Evolutionary conservation across 1,140 invertebrate genomes (phyloP), one percentile per base, ranked within the genome.

Genomic region (Eulimnadia texana): DNA sequence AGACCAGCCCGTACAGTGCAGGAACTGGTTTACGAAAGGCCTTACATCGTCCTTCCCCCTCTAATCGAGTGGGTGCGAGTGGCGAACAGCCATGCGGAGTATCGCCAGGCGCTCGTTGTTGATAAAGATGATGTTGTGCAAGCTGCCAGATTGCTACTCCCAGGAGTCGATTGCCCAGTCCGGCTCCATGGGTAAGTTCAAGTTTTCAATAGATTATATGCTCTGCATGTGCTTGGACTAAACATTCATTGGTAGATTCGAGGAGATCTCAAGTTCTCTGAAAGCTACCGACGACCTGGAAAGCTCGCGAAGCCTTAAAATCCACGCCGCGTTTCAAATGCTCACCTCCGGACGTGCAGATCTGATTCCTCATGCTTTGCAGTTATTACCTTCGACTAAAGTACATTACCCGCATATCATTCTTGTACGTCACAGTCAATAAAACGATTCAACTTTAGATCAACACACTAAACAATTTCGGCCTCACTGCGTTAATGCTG

Each of bases 111-210:
- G 0, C 74, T 80, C 6, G 77, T 85, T 47, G 79, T 91, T n/a
- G 90, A 93, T 71, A 84, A 85, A 61, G 88, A 93, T 70, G 90
- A 93, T 70, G 83, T 93, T 6, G 81, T 85, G 78, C 88, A 93
- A 73, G 88, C 90, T 0, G 89, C 89, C 0, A 72, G 90, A 33
- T 70, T 93, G n/a, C 75, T 93, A 11, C 74, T 93, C 28, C 90
- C 90, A 1, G 88, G 89, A 27, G 87, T 91, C 0, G 90, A 93
- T 71, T 93, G 88, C 72, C 88, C 90, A 11, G 81, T 88, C 1
- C 72, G 89, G 61, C 79, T 83, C 9, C 77, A 89, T 59, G 71
- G 72, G 72, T 75, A 65, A 67, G 67, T 65, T 47, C 28, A n/a
- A n/a, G n/a, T n/a, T n/a, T n/a, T 28, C 51, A 22, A 19, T 50